Base-by-base conservation (phyloP, 2,113 vertebrate species). In the Maccullochella peelii region DNA sequence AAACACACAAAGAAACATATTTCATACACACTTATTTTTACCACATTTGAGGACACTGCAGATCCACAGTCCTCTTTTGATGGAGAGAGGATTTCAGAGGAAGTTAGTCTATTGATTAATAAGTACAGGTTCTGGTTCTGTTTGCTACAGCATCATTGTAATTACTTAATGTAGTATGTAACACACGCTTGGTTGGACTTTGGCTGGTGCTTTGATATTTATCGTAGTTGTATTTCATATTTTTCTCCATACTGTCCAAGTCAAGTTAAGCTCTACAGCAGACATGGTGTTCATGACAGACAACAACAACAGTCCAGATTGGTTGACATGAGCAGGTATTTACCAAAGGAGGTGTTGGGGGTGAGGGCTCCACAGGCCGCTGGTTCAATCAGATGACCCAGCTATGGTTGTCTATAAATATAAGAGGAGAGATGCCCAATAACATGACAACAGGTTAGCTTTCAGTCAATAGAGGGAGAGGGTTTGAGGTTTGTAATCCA, bases 401-500 rank as follows among this genome's bases (percentile, higher is more conserved):
- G 79, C 80, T 92, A 92, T 80, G 82, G 85, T 82, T 93, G 86
- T 85, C 93, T 93, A 55, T 52, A 70, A 68, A 79, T 76, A 25
- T 4, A 62, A 61, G 14, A 72, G 47, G 63, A 73, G 44, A 80
- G 40, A 33, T 75, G 63, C 14, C 77, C 58, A 42, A 69, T 59
- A 86, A 33, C 21, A 65, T 3, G 20, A 42, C 1, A 65, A 21
- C 52, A 65, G 38, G 50, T 81, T 69, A 80, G 72, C 75, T 83
- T 71, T 62, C 20, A 62, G 49, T 80, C 27, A 74, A 23, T 57
- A 69, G 23, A 62, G 36, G 42, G 16, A 57, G 57, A 49, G 16
- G 36, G 21, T 52, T 63, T 82, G 55, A 47, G 42, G 61, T 80
- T 55, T 40, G 23, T 57, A 44, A 69, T 77, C 27, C 21, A 66